Base-by-base conservation (phyloP, 1,140 invertebrate species). In the Lanistes nyassanus region DNA sequence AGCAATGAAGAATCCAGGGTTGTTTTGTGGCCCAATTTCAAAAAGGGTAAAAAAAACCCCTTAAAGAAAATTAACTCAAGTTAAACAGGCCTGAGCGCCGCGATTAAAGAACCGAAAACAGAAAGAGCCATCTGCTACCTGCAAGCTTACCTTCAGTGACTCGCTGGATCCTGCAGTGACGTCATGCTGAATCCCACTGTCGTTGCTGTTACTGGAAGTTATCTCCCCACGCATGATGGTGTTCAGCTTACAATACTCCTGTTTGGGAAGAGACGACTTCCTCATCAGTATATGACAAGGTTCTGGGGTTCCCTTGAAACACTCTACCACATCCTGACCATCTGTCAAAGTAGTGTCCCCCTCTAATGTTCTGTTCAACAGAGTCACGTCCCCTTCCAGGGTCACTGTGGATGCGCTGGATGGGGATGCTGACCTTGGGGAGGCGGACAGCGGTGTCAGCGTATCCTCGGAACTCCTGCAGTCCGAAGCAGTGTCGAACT, bases 171-270 rank as follows among this genome's bases (percentile, higher is more conserved):
- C 80, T 3, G 82, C 58, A 72, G 79, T 83, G 47, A 78, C 81
- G 72, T 87, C 86, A 70, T 81, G 77, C 60, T 87, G 86, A 74
- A 87, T 86, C 0, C 84, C 86, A 76, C 84, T 86, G 80, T 87
- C 86, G 66, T 85, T 87, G 58, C 86, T 87, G 75, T 87, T 86
- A 75, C 85, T 86, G 47, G 82, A 82, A 26, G 81, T 81, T 55
- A 86, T 84, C 62, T 87, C 85, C 39, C 79, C 70, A 42, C 67
- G 72, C 31, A 67, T 47, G 34, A 77, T 67, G 31, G 76, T 76
- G 19, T 69, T 23, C 34, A 79, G 58, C 51, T 71, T 73, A 5
- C 79, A 73, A 47, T 72, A 73, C 21, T 78, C 72, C 42, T 51
- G 66, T 53, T 26, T 36, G 29, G 29, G 3, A 13, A 64, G 21